Evolutionary conservation across 2,797 vertebrate genomes (phyloP).

Genomic region (Smutsia gigantea): DNA sequence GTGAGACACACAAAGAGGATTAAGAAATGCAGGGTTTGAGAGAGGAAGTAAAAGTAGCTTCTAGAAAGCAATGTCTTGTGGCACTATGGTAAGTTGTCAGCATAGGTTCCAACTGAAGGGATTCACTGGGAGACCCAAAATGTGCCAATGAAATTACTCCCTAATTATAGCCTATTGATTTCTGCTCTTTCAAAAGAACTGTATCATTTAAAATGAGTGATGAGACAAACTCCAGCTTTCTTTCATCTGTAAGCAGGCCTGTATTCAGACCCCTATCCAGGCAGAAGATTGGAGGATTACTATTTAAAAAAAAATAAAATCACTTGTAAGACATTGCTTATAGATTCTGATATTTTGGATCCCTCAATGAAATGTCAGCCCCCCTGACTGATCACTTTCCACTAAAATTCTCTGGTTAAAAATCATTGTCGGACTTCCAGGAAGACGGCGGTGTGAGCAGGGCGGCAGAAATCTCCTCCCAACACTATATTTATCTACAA

Average conservation of each 20-base stretch:
- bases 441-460: no score
- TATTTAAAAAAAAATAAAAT: background rate
- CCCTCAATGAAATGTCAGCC: background rate
- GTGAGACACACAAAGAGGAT: background rate
- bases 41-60: background rate
- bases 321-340: background rate
- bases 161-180: background rate
- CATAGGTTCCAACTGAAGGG: background rate
- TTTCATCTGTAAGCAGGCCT: background rate
- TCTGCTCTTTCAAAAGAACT: background rate
- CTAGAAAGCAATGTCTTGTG: background rate
- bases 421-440: no score
- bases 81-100: background rate
- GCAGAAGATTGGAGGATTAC: background rate
- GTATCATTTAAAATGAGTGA: background rate
- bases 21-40: background rate
- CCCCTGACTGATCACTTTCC: background rate
- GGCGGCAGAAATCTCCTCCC: no score
- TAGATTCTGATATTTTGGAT: background rate
- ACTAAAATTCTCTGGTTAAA: conserved; percentile 7
- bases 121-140: background rate
- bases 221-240: background rate
- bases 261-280: background rate
- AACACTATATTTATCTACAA: no score
- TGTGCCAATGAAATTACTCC: background rate